Evolutionary conservation across 2,797 vertebrate genomes (phyloP), one percentile per base, ranked within the genome.

Genomic region (Cuniculus paca): DNA sequence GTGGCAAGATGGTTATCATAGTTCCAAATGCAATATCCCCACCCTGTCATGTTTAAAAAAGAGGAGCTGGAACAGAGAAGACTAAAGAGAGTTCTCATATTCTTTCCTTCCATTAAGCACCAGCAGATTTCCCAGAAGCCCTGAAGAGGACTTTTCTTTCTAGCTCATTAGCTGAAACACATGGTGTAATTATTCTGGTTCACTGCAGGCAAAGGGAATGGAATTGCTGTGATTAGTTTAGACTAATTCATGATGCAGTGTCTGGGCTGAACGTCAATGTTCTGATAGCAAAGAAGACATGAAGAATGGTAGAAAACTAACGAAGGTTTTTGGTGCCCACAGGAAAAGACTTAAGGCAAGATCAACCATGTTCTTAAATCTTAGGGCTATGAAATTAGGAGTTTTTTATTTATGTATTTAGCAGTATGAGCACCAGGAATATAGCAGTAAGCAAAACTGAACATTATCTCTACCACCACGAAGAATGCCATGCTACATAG

Each of bases 131-230:
- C 60, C 84, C 48, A 80, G 63, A 60, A 90, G 65, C 45, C 58
- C 10, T 31, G 28, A 8, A 36, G 68, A 94, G 34, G 19, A 77
- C 17, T 36, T 79, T 11, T 68, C 34, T 90, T 92, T 85, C 60
- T 92, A 88, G 54, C 31, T 91, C 56, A 63, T 90, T 88, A 88
- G 74, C 45, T 31, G n/a, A 63, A 90, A 96, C 12, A 88, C 6
- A 4, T 34, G 79, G 34, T 19, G 50, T 39, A 90, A 83, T 42
- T 63, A 77, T 48, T 83, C 54, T 24, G 87, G 93, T 60, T 22
- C 79, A 81, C 58, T 86, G 70, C 42, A 82, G 77, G 65, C 1
- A 20, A 81, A 90, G 54, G 72, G 42, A 91, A 82, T 34, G 45
- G 60, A 42, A 75, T 54, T 10, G 17, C 26, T 11, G 31, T 42